Evolutionary conservation across 2,888 invertebrate genomes (phyloP), one percentile per base, ranked within the genome.

Genomic region (Scrobipalpa costella): DNA sequence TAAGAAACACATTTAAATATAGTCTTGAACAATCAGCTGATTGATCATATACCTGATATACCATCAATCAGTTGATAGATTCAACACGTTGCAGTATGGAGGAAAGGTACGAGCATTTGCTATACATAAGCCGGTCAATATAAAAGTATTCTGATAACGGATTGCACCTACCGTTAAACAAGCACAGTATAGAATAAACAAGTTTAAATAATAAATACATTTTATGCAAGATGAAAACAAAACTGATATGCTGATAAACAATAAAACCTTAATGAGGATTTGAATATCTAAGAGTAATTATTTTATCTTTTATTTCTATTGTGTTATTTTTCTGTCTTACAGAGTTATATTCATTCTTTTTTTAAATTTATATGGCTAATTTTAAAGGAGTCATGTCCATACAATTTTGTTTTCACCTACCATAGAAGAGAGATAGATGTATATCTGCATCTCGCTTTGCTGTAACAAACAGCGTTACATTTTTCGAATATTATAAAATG

Each of bases 401-500:
- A 44, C 13, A 13, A 27, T 27, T 52, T 52, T 21, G 21, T 27
- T 52, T 52, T 21, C 50, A 52, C 27, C 21, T 52, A 1, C 3
- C 50, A 52, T 13, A 11, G 13, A 27, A 52, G 27, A 52, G 21
- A 11, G 5, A 49, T 17, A 49, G 6, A 17, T 0, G 17, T 13
- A 49, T 44, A 49, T 13, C 11, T 27, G 27, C 11, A 21, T 52
- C 27, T 27, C 50, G 50, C 27, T 11, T 55, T 15, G 0, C 34
- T 19, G 15, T 34, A 27, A 15, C 15, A 17, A 15, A 7, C 34
- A 33, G 27, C 33, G n/a, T 55, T 55, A 34, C 34, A 34, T 33
- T 34, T 15, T 27, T 55, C 33, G 55, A 33, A 64, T 61, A 63
- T 57, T 61, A 63, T 63, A 70, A 66, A 64, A 67, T 64, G 61